Evolutionary conservation across 1,140 invertebrate genomes (phyloP).

Genomic region (Trypoxylus dichotomus): DNA sequence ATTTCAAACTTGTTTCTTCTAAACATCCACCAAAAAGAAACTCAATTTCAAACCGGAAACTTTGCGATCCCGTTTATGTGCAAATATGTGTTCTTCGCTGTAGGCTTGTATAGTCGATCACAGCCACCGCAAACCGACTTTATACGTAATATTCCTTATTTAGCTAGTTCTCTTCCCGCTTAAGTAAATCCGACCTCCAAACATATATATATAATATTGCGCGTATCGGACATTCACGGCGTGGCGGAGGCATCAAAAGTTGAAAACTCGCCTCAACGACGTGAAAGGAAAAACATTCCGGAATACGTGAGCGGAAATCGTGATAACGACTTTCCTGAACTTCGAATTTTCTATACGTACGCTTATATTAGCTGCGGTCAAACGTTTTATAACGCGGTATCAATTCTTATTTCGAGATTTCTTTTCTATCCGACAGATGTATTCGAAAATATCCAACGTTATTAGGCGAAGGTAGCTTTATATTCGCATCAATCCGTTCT

Average conservation of each 20-base stretch:
- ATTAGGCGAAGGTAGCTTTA: too few species aligned
- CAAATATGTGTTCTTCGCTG: too few species aligned
- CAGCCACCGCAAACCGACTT: neutral
- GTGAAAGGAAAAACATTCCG: neutral
- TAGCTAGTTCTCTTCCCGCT: neutral
- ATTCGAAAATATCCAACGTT: too few species aligned
- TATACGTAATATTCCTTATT: neutral
- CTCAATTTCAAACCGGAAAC: too few species aligned
- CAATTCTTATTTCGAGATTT: too few species aligned
- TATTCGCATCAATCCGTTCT: too few species aligned
- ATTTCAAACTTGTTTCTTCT: too few species aligned
- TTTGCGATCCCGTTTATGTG: too few species aligned
- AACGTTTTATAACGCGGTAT: too few species aligned
- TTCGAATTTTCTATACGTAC: neutral
- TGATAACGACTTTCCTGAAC: neutral
- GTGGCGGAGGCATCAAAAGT: neutral
- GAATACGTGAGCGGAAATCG: neutral
- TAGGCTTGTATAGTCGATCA: neutral
- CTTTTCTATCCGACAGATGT: too few species aligned
- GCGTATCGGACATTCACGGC: neutral
- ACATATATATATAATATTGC: neutral
- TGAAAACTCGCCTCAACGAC: neutral
- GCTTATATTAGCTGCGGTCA: too few species aligned
- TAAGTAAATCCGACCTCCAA: conserved; percentile 2
- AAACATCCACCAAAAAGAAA: too few species aligned